Evolutionary conservation across 35 echinoderm and acorn worm genomes (phyloP), one percentile per base, ranked within the genome.

Genomic region (Hemicentrotus pulcherrimus): DNA sequence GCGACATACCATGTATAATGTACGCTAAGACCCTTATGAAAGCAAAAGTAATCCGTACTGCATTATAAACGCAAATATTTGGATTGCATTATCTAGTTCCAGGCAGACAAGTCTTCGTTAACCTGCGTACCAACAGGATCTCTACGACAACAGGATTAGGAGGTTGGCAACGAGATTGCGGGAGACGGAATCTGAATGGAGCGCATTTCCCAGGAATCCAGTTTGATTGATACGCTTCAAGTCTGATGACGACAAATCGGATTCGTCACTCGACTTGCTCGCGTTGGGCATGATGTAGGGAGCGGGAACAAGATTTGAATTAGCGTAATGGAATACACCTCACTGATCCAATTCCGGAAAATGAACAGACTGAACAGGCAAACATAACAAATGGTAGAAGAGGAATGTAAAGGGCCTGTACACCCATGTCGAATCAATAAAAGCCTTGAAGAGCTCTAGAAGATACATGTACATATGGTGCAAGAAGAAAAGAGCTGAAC

Each of bases 301-400:
- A 78, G n/a, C 65, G 18, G 19, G 65, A 78, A 78, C 65, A 78
- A 78, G 65, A 78, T 78, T 78, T 78, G 65, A 28, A n/a, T 78
- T 78, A 78, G 65, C 19, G 65, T 78, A 78, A 78, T 78, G 65
- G 65, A n/a, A 78, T 78, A 78, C 65, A 78, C 65, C 65, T 78
- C 22, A 78, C 65, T 8, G 7, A 78, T 78, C 22, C 65, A 78
- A 78, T 78, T 78, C 24, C 0, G 24, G 61, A n/a, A 78, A 78
- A 78, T n/a, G 65, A 28, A 78, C 19, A 78, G 65, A 28, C 65
- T 78, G 65, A 78, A n/a, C 6, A 78, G 19, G 11, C 16, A 11
- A 16, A 41, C 35, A 41, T 41, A 41, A 41, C 35, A 41, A 41
- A 41, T 41, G 35, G 35, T 41, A 41, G 35, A 3, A 41, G 35